Evolutionary conservation across 2,888 invertebrate species (phyloP).

Genomic region (Hirtodrosophila trivittata): DNA sequence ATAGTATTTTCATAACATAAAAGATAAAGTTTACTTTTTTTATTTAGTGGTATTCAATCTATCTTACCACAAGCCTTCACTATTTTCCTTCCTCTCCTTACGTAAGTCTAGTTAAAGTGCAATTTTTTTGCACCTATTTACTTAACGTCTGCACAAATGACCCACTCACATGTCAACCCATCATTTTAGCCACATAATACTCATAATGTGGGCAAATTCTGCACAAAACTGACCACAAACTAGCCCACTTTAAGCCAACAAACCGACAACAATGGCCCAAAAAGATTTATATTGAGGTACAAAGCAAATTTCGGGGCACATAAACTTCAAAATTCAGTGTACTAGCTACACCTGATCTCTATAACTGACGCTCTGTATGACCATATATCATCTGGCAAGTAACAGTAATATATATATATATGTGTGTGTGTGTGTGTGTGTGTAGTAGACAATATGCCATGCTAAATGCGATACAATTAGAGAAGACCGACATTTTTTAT

Average conservation of each 20-base stretch:
- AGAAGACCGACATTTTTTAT: slow-evolving; percentile 30
- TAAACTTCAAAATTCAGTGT: slow-evolving; percentile 30
- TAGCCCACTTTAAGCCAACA: slow-evolving; percentile 59
- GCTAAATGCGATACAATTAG: slow-evolving; percentile 75
- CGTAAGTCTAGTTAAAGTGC: neutral
- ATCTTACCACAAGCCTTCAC: too few relatives aligned
- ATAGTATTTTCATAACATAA: too few relatives aligned
- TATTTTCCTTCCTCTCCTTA: too few relatives aligned
- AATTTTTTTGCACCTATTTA: slow-evolving; percentile 32
- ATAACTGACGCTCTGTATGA: slow-evolving; percentile 18
- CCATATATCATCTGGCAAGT: slow-evolving; percentile 44
- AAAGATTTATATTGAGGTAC: slow-evolving; percentile 12
- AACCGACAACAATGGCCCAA: slow-evolving; percentile 28
- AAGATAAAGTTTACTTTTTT: too few relatives aligned
- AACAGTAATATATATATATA: neutral
- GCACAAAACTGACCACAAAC: slow-evolving; percentile 67
- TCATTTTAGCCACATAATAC: slow-evolving; percentile 49
- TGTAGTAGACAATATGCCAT: slow-evolving; percentile 64
- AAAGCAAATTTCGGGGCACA: slow-evolving; percentile 34
- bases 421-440: neutral
- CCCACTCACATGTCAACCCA: slow-evolving; percentile 65
- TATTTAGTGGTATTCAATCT: too few relatives aligned
- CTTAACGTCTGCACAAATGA: slow-evolving; percentile 56
- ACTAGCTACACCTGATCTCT: slow-evolving; percentile 58
- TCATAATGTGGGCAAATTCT: slow-evolving; percentile 66